Conservation (phyloP, 2,113 vertebrate species). For the Neogobius melanostomus region DNA sequence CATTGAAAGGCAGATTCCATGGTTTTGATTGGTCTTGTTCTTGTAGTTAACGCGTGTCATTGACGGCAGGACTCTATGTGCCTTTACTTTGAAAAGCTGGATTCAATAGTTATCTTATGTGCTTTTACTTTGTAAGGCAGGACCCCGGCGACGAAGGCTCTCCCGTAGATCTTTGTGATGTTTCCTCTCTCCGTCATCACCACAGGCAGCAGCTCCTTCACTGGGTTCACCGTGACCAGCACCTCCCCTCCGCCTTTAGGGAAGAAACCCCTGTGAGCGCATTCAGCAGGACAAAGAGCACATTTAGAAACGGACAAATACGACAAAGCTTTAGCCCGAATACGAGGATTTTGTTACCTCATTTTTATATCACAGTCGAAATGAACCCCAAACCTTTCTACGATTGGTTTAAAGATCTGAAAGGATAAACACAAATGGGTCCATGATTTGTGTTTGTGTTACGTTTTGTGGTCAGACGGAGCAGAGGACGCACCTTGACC, state of each 20-base stretch:
- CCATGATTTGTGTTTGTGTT: too few relatives aligned
- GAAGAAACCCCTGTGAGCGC: conserved; percentile 86
- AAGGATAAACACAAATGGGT: neutral
- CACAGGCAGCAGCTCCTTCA: conserved; percentile 87
- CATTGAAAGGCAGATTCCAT: neutral
- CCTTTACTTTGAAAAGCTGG: too few relatives aligned
- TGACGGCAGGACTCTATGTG: too few relatives aligned
- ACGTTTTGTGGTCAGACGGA: neutral
- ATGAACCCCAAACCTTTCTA: conserved; percentile 88
- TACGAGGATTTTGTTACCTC: conserved; percentile 73
- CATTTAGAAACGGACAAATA: neutral
- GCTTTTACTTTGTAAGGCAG: conserved; percentile 87
- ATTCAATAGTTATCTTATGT: neutral
- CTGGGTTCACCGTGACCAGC: conserved; percentile 80
- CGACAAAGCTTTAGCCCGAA: neutral
- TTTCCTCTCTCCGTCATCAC: conserved; percentile 87
- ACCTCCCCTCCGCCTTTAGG: conserved; percentile 95
- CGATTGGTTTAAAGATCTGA: conserved; percentile 93
- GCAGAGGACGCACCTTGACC: conserved; percentile 60
- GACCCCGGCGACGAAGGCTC: conserved; percentile 91
- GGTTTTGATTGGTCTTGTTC: too few relatives aligned
- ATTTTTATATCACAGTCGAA: conserved; percentile 91
- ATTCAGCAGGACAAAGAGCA: neutral
- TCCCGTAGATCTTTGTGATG: conserved; percentile 92
- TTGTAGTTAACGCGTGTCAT: too few relatives aligned